Conservation (phyloP, 2,113 vertebrate genomes). For the Halichoerus grypus region DNA sequence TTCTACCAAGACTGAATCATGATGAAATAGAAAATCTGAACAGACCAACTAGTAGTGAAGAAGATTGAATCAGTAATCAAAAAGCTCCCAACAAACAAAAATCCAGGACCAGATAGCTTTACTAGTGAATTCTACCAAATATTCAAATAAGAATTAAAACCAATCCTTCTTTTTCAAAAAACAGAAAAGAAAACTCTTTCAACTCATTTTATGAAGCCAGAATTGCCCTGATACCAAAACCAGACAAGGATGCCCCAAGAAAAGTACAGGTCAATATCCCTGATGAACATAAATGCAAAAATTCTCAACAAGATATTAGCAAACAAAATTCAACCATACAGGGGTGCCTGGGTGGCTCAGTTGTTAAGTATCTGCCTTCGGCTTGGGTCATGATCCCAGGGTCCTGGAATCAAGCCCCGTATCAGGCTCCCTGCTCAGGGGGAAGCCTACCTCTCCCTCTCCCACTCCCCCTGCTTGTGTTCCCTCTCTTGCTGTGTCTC, state of each 20-base stretch:
- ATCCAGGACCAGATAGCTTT: neutral
- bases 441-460: too few relatives aligned
- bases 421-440: too few relatives aligned
- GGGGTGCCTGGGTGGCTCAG: too few relatives aligned
- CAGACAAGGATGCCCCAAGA: neutral
- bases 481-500: too few relatives aligned
- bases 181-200: neutral
- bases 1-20: neutral
- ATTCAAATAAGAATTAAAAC: neutral
- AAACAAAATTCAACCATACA: neutral
- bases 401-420: too few relatives aligned
- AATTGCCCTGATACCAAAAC: neutral
- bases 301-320: neutral
- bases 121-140: neutral
- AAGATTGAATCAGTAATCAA: neutral
- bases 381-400: too few relatives aligned
- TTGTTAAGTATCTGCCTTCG: too few relatives aligned
- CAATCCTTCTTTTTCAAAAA: neutral
- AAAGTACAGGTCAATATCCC: neutral
- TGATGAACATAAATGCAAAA: neutral
- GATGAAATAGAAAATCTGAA: neutral
- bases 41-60: neutral
- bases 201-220: neutral
- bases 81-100: neutral
- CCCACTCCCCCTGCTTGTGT: too few relatives aligned